phyloP scores from a whole-genome alignment of 2,113 vertebrate genomes.

The Semnornis frantzii region DNA sequence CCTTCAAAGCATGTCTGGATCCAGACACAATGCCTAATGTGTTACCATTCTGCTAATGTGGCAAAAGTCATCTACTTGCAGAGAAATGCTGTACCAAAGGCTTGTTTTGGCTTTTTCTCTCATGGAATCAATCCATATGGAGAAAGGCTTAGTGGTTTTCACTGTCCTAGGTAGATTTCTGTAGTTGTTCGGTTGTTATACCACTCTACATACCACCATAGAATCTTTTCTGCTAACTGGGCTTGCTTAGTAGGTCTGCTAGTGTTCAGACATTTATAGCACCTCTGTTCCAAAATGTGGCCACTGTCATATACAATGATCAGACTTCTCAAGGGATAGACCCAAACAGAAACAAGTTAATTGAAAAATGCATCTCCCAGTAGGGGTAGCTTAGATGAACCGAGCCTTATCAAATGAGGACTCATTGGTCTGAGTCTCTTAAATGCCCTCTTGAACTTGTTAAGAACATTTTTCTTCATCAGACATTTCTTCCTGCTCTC shows the following conservation, averaged over 20 bases:
- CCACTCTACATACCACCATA: background rate
- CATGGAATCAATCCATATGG: background rate
- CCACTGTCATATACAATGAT: background rate
- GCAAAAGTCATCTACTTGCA: background rate
- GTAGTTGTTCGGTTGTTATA: background rate
- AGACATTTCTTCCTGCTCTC: background rate
- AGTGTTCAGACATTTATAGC: background rate
- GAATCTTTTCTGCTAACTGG: background rate
- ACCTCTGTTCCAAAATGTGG: background rate
- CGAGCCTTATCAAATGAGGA: background rate
- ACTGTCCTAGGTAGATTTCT: background rate
- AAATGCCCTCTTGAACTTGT: background rate
- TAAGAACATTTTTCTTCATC: background rate
- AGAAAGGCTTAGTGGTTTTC: background rate
- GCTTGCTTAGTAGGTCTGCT: background rate
- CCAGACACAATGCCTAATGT: background rate
- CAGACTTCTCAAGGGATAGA: background rate
- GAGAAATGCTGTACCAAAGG: background rate
- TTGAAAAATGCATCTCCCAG: background rate
- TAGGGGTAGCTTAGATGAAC: background rate
- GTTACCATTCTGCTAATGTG: background rate
- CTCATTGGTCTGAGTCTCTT: background rate
- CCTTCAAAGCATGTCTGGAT: background rate
- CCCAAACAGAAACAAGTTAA: background rate
- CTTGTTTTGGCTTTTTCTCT: background rate